Evolutionary conservation across 2,113 vertebrate genomes (phyloP), one percentile per base, ranked within the genome.

Genomic region (Spilogale gracilis): DNA sequence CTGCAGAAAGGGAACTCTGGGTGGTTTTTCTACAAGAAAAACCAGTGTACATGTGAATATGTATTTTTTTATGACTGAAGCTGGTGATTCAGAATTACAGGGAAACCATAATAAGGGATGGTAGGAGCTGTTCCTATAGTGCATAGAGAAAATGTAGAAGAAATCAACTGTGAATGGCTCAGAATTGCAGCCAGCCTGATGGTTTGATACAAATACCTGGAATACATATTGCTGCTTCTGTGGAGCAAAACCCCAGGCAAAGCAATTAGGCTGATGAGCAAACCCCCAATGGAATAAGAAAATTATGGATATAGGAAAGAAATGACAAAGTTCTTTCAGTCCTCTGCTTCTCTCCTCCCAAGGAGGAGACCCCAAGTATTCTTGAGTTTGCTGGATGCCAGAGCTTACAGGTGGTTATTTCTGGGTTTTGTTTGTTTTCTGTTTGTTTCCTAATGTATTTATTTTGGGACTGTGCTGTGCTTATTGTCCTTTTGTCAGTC

Each of bases 391-490:
- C 84, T 91, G 56, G 16, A 56, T 18, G 56, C n/a, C 32, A 73
- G 43, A 85, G 63, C 45, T 93, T 56, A 52, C 6, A 80, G 16
- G 50, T 76, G 23, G 20, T 76, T 91, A 78, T 43, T 32, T 83
- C 71, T 45, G 54, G 18, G 8, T 76, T 30, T 60, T 67, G 48
- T 84, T 52, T 90, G 17, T 32, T 79, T 56, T 60, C 12, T 69
- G 27, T 85, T 97, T 69, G 27, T 85, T 96, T 95, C 74, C 14
- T 67, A 73, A 54, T 73, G 83, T 85, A 65, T 73, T 90, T 96
- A 20, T 65, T 76, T 96, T 54, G 71, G 17, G 10, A 58, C 43
- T 90, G 25, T 60, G 43, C 81, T 78, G 13, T 69, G 52, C 56
- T 94, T 92, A 83, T 65, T 67, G n/a, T 74, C 94, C 65, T 79